Conservation (phyloP, 2,888 invertebrate species). For the Eupsilia transversa region DNA sequence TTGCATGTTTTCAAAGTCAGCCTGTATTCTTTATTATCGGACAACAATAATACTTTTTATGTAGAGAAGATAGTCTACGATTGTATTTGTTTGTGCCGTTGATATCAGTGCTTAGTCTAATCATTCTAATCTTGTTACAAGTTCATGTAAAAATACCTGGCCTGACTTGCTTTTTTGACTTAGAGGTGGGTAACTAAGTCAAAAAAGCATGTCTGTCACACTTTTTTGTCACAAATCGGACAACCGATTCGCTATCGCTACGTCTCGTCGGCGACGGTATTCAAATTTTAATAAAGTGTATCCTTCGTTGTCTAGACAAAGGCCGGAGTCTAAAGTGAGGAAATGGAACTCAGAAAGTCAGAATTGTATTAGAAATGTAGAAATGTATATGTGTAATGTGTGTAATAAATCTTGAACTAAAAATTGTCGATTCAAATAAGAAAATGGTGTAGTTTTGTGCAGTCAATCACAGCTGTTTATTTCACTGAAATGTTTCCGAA, state of each 20-base stretch:
- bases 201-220: background rate
- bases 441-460: constrained; percentile 59
- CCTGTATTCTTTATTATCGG: too few relatives aligned
- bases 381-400: too few relatives aligned
- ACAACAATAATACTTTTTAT: too few relatives aligned
- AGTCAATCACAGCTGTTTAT: constrained; percentile 66
- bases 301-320: background rate
- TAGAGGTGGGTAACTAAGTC: background rate
- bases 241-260: background rate
- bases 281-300: background rate
- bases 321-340: background rate
- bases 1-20: too few relatives aligned
- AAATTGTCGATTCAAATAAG: constrained; percentile 9
- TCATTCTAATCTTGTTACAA: background rate
- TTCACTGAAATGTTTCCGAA: constrained; percentile 40
- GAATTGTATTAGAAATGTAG: background rate
- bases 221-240: background rate
- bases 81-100: too few relatives aligned
- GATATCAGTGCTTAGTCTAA: too few relatives aligned
- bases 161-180: too few relatives aligned
- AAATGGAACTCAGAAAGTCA: background rate
- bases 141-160: background rate
- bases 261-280: background rate
- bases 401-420: background rate
- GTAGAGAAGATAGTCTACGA: too few relatives aligned